Evolutionary conservation across 2,113 vertebrate species (phyloP).

Genomic region (Paradoxurus hermaphroditus): DNA sequence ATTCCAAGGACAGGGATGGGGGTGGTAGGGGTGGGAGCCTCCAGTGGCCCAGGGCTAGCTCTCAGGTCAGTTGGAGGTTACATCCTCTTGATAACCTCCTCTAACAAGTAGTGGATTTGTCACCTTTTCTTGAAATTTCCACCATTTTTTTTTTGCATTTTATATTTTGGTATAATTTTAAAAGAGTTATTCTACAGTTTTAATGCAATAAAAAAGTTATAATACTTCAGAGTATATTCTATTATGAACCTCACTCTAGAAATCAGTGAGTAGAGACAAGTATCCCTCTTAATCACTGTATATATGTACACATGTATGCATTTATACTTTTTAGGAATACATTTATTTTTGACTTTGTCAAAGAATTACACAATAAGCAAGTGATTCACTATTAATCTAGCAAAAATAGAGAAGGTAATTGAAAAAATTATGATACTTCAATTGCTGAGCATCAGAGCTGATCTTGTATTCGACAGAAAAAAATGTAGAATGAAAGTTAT

Average conservation of each 20-base stretch:
- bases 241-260: background rate
- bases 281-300: background rate
- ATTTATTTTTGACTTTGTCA: background rate
- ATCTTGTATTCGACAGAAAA: background rate
- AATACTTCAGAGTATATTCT: background rate
- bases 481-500: background rate
- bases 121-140: background rate
- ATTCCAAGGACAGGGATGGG: background rate
- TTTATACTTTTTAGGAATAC: background rate
- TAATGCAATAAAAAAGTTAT: background rate
- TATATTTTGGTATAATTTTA: constrained; percentile 8
- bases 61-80: background rate
- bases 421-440: background rate
- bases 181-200: background rate
- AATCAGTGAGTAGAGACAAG: background rate
- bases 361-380: background rate
- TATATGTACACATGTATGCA: background rate
- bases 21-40: background rate
- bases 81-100: background rate
- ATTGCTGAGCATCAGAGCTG: background rate
- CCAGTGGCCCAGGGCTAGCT: background rate
- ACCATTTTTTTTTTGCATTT: background rate
- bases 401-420: background rate
- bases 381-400: background rate
- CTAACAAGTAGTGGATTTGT: background rate